A percentile compares a stretch with the other conserved stretches of the same genome.
Evolutionary conservation across 2,113 vertebrate genomes (phyloP).

Genomic region (Hemibagrus wyckioides): DNA sequence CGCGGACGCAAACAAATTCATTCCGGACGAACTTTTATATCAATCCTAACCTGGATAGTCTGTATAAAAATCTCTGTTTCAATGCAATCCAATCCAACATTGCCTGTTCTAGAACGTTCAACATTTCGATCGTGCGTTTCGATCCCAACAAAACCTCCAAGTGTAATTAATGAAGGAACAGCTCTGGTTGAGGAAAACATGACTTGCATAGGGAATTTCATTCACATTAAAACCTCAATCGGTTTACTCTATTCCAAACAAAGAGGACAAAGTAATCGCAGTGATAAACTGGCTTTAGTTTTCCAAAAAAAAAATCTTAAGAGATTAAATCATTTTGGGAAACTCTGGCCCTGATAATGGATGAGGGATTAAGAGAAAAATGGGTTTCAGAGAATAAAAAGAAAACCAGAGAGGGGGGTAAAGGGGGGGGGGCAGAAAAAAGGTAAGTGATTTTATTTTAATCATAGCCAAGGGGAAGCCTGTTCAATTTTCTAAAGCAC

Average conservation of each 20-base stretch:
- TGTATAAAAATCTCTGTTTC: background rate
- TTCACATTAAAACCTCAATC: background rate
- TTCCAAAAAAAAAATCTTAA: background rate
- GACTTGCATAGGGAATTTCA: background rate
- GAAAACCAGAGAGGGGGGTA: background rate
- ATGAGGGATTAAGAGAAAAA: background rate
- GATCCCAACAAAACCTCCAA: background rate
- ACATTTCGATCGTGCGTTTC: background rate
- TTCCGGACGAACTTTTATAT: background rate
- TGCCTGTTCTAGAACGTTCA: background rate
- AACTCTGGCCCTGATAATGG: no score
- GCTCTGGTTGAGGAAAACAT: background rate
- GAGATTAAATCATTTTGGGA: background rate
- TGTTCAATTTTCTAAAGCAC: constrained; percentile 48
- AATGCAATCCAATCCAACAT: background rate
- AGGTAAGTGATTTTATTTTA: background rate
- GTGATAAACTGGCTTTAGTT: background rate
- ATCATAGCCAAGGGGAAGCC: constrained; percentile 21
- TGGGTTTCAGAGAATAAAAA: background rate
- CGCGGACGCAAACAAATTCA: background rate
- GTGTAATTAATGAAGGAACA: background rate
- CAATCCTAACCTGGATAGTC: background rate
- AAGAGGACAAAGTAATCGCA: background rate
- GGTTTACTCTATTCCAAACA: background rate
- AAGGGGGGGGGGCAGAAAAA: background rate